phyloP scores from a whole-genome alignment of 2,797 vertebrate genomes.

The Heterohyrax brucei region DNA sequence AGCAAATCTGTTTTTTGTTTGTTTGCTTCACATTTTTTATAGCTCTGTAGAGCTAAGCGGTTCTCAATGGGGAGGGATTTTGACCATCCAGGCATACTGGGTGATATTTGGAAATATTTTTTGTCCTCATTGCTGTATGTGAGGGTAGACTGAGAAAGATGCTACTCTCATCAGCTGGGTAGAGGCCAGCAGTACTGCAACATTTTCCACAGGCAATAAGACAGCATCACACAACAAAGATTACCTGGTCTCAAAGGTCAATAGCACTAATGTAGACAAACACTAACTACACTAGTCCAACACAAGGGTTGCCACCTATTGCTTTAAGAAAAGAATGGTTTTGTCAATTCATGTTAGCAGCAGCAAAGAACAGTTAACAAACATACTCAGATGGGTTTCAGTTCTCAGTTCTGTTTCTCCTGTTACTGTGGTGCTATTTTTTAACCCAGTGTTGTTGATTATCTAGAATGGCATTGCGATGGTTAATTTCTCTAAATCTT shows the following conservation, averaged over 20 bases:
- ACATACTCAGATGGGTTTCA: background rate
- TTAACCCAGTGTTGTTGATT: background rate
- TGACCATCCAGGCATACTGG: background rate
- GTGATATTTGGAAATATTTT: background rate
- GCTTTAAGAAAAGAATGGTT: slow-evolving; percentile 7
- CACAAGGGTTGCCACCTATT: background rate
- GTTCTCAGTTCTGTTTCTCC: background rate
- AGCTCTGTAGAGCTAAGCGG: background rate
- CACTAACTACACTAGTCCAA: background rate
- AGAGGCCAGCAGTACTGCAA: background rate
- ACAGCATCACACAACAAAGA: background rate
- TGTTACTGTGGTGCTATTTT: slow-evolving; percentile 30
- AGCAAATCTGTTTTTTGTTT: background rate
- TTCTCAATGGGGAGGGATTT: background rate
- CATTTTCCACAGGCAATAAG: background rate
- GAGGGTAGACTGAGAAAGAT: background rate
- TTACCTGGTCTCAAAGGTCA: background rate
- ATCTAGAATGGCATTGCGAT: slow-evolving; percentile 54
- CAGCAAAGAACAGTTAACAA: slow-evolving; percentile 35
- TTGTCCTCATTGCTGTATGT: background rate
- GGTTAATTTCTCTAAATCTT: background rate
- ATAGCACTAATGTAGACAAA: background rate
- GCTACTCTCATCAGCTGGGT: background rate
- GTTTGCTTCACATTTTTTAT: background rate
- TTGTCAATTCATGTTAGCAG: slow-evolving; percentile 14